A percentile compares a stretch with the other conserved stretches of the same genome.
Conservation (phyloP, 2,888 invertebrate species). For the Taphrorychus bicolor region DNA sequence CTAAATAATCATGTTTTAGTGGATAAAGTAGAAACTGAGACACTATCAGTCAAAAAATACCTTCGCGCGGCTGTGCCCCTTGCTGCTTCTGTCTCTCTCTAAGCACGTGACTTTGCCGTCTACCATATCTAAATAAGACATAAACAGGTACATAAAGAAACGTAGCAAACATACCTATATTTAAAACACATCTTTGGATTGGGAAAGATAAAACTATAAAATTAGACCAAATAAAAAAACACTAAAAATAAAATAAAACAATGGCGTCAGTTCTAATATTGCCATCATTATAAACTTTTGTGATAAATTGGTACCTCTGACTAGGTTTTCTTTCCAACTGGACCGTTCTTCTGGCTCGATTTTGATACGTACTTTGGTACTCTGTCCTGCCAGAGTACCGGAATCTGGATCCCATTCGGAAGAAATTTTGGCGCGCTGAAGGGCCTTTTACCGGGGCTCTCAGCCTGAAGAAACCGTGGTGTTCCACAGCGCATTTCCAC, state of each 20-base stretch:
- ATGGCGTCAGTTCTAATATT: no score
- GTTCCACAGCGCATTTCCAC: conserved; percentile 99
- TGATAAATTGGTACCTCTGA: conserved; percentile 73
- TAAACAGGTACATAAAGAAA: no score
- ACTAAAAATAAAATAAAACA: no score
- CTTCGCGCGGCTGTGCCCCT: conserved; percentile 53
- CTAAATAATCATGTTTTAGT: no score
- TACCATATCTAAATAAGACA: conserved; percentile 72
- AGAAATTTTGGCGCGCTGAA: conserved; percentile 92
- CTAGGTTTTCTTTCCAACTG: conserved; percentile 97
- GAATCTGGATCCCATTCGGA: conserved; percentile 98
- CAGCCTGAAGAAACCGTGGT: conserved; percentile 98
- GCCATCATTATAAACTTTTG: no score
- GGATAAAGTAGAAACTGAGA: no score
- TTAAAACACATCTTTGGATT: no score
- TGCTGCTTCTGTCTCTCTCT: conserved; percentile 77
- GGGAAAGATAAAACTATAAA: no score
- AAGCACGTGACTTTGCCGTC: conserved; percentile 88
- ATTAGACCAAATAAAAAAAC: no score
- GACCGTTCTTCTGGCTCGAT: conserved; percentile 88
- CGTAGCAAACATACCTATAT: no score
- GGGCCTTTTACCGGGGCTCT: conserved; percentile 88
- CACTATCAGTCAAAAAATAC: no score
- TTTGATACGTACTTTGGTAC: conserved; percentile 94
- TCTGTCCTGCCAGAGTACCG: conserved; percentile 90